Conservation (phyloP, 2,797 vertebrate species). For the Dermochelys coriacea region DNA sequence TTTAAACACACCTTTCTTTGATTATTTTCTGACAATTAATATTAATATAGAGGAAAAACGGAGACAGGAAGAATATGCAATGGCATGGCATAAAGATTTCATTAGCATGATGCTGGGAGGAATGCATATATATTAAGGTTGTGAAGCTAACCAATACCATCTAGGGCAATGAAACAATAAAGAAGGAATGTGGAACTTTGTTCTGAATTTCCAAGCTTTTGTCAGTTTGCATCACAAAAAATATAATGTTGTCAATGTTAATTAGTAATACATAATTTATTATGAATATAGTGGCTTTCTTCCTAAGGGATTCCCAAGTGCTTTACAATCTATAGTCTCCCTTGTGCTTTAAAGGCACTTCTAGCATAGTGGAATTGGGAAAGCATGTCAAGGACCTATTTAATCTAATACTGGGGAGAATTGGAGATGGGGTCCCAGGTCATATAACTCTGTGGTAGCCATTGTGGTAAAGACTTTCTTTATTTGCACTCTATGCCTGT, state of each 20-base stretch:
- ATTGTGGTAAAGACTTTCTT: neutral
- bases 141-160: neutral
- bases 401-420: rapidly evolving
- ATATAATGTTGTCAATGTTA: neutral
- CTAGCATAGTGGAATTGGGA: too few relatives aligned
- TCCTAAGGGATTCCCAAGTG: neutral
- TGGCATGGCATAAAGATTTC: neutral
- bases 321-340: neutral
- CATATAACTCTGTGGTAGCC: rapidly evolving
- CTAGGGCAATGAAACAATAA: neutral
- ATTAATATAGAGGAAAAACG: neutral
- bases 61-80: neutral
- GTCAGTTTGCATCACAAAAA: neutral
- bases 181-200: neutral
- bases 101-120: neutral
- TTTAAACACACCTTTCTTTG: neutral
- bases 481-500: too few relatives aligned
- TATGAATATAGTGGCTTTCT: rapidly evolving
- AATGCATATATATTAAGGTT: neutral
- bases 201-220: neutral
- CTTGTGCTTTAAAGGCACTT: neutral
- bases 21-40: neutral
- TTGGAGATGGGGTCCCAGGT: neutral
- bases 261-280: neutral
- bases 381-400: neutral